A percentile compares a stretch with the other conserved stretches of the same genome.
These are phyloP conservation scores for Rhagium mordax DNA, from an alignment of 2,888 invertebrate genomes.

Conservation along the genomic window DNA sequence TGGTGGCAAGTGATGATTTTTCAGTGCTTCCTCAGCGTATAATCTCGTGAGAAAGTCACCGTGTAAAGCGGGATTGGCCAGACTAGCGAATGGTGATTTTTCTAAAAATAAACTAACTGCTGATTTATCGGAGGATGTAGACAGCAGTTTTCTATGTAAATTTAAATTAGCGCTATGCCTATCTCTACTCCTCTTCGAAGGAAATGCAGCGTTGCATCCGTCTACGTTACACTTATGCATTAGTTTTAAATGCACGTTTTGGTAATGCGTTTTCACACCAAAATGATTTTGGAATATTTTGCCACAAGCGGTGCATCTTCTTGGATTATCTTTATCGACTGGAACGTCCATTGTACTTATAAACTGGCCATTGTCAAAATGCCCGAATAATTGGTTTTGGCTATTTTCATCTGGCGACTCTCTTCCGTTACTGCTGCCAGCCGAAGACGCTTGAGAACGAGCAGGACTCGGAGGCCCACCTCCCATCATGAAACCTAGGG, in stretches of 20 bases:
- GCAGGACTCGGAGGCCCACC: constrained; percentile 76
- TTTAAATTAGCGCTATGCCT: constrained; percentile 93
- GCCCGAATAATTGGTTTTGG: constrained; percentile 79
- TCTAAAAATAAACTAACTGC: constrained; percentile 69
- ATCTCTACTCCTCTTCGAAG: constrained; percentile 93
- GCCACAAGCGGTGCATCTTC: constrained; percentile 92
- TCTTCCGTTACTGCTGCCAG: constrained; percentile 73
- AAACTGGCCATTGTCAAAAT: constrained; percentile 83
- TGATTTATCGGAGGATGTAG: constrained; percentile 76
- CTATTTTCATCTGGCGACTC: constrained; percentile 75
- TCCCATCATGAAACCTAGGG: constrained; percentile 71
- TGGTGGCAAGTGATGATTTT: constrained; percentile 69
- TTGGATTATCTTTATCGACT: constrained; percentile 92
- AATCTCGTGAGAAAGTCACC: constrained; percentile 85
- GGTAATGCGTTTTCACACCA: constrained; percentile 94
- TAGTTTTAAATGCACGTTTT: constrained; percentile 94
- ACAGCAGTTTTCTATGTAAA: constrained; percentile 90
- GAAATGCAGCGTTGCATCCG: constrained; percentile 95
- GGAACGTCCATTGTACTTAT: constrained; percentile 87
- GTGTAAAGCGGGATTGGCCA: constrained; percentile 79
- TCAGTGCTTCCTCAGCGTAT: constrained; percentile 82
- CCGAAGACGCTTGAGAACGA: constrained; percentile 76
- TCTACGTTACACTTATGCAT: constrained; percentile 97
- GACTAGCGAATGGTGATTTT: constrained; percentile 73
- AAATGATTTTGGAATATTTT: constrained; percentile 95